Evolutionary conservation across 2,797 vertebrate species (phyloP), one percentile per base, ranked within the genome.

Genomic region (Muscicapa comitata): DNA sequence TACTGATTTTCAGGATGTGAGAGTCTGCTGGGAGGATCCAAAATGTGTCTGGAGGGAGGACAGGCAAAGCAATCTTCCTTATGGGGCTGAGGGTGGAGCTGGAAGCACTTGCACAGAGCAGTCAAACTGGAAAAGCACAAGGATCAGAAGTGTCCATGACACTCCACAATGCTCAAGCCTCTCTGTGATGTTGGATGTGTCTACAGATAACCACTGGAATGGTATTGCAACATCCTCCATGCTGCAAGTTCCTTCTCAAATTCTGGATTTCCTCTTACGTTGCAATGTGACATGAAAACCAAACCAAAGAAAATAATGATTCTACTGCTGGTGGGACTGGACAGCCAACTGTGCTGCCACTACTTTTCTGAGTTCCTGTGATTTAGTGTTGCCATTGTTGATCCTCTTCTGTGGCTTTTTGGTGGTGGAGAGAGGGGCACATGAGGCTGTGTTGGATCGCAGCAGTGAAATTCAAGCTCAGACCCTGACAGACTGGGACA

Each of bases 401-500:
- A 38, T 43, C 26, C 23, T 88, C 26, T 84, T 79, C 11, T 3
- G 2, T 53, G 31, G 9, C 11, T 67, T 91, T 80, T 48, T 48
- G 28, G 24, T 72, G 38, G 7, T 78, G 70, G 54, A n/a, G n/a
- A 26, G 28, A 68, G 19, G 7, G 17, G 10, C 13, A 4, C 2
- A 1, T 51, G 50, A 76, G 21, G 17, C 23, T 48, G 2, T 0
- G 3, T 55, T 3, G 4, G 77, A 66, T 66, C 0, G 0, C 43
- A 76, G 58, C 9, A 40, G 42, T 61, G 83, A 74, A 81, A 77
- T 68, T 75, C 29, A 75, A 29, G 25, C 0, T 0, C 55, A 76
- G 47, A 40, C 3, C 12, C 29, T 63, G 45, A 50, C 9, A 28
- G 17, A 8, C 7, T 65, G 45, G 42, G 24, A 38, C 38, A 47